Evolutionary conservation across 1,140 invertebrate genomes (phyloP), one percentile per base, ranked within the genome.

Genomic region (Megathymus violae): DNA sequence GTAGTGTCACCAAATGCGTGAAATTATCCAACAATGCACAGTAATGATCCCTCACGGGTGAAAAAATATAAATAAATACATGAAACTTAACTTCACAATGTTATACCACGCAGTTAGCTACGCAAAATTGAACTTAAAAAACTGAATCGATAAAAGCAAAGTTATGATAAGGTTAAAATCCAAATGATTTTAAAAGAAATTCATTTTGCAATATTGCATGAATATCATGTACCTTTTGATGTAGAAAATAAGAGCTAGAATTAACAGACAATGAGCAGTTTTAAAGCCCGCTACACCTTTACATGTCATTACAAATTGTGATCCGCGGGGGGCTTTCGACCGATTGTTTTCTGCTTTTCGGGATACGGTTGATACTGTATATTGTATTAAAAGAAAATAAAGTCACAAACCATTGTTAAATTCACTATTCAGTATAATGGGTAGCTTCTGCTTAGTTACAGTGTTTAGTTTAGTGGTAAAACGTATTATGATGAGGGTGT

Each of bases 1-100:
- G 76, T 74, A 85, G 80, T 84, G 85, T 88, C 82, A 73, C 81
- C 82, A 85, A 85, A 88, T 69, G 85, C 85, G 82, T 88, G 85
- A 88, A 88, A 88, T 88, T 88, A 80, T 76, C 64, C 78, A 81
- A 88, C 85, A 88, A 88, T 88, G 67, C 64, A 58, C 77, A 41
- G 69, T 88, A 88, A 88, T 85, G 81, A 85, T 82, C 78, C 81
- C 82, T 81, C 78, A 79, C 76, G 73, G 76, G 71, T 74, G 62
- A 74, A 78, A 81, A 83, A 82, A 85, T 80, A 81, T 76, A 82
- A 80, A 81, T 82, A 80, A 80, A 81, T 80, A 79, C 71, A 68
- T 72, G 67, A 80, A 75, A 71, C 68, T 65, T 69, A 63, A 68
- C 63, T 34, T 27, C 58, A 61, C 56, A 69, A 70, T 65, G 52